Conservation (phyloP, 2,888 invertebrate genomes). For the Lymantria dispar region DNA sequence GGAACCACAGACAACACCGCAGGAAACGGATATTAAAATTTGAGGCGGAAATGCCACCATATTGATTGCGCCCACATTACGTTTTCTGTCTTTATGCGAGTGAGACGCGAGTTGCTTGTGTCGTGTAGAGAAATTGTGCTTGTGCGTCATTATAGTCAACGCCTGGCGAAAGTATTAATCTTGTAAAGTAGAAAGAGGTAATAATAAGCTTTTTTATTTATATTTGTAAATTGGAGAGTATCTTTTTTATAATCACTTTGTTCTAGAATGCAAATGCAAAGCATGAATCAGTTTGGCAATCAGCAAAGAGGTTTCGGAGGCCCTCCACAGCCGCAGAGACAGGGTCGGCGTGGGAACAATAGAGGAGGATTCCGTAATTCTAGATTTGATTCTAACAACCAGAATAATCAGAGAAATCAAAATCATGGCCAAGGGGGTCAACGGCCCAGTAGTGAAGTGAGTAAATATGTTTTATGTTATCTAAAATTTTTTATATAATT, state of each 20-base stretch:
- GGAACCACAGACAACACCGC: too few relatives aligned
- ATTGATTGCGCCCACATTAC: too few relatives aligned
- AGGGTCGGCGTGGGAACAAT: constrained; percentile 61
- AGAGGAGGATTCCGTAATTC: constrained; percentile 63
- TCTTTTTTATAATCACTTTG: background rate
- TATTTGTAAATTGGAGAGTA: background rate
- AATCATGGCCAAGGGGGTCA: constrained; percentile 69
- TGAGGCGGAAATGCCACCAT: too few relatives aligned
- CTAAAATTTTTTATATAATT: too few relatives aligned
- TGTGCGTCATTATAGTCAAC: background rate
- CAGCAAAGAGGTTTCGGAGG: constrained; percentile 71
- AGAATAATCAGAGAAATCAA: constrained; percentile 39
- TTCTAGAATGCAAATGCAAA: constrained; percentile 62
- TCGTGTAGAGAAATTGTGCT: background rate
- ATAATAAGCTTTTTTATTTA: too few relatives aligned
- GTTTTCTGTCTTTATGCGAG: too few relatives aligned
- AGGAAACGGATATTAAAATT: too few relatives aligned
- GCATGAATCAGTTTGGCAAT: constrained; percentile 72
- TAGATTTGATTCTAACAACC: constrained; percentile 58
- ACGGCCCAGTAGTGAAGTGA: constrained; percentile 67
- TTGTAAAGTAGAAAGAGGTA: background rate
- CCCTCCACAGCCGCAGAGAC: constrained; percentile 74
- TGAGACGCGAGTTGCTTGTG: too few relatives aligned
- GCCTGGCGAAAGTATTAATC: background rate
- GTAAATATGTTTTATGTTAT: background rate